Evolutionary conservation across 2,888 invertebrate genomes (phyloP), one percentile per base, ranked within the genome.

Genomic region (Melolontha melolontha): DNA sequence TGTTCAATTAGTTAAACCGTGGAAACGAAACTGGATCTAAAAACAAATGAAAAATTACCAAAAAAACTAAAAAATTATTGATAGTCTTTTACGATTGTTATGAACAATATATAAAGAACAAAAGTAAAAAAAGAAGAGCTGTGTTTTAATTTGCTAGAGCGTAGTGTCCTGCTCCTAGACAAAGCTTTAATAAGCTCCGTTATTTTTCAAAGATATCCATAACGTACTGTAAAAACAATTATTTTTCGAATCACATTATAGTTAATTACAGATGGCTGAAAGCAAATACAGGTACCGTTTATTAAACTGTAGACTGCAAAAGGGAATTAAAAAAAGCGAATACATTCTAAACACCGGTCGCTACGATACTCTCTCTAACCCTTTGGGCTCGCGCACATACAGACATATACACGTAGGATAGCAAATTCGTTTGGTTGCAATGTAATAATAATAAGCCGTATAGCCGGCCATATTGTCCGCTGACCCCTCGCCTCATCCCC

Each of bases 401-500:
- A 17, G 2, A 47, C 49, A 14, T 14, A 42, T 27, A n/a, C 17
- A 55, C 55, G 34, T 14, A 66, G 14, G 39, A 10, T 44, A 55
- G 55, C 69, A 59, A 67, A 64, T 69, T 72, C 69, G 71, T 73
- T 72, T 52, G 70, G 57, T 57, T 63, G 57, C 68, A 66, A 44
- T 69, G 70, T 68, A 71, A 72, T 73, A 75, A 74, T 73, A 75
- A 75, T 68, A 65, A 73, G 70, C 70, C 55, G 66, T 72, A 69
- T 70, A 72, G 73, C 72, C 76, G 71, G 76, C 76, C 78, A 78
- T 78, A 76, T 76, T 78, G 77, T 75, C 73, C 73, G 66, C 72
- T 70, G 71, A 72, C 66, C 66, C 66, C 55, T 55, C 66, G 54
- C 55, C 55, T 42, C 44, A 55, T 44, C 57, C 68, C 68, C 22